Evolutionary conservation across 2,888 invertebrate species (phyloP).

Genomic region (Drosophila stalkeri): DNA sequence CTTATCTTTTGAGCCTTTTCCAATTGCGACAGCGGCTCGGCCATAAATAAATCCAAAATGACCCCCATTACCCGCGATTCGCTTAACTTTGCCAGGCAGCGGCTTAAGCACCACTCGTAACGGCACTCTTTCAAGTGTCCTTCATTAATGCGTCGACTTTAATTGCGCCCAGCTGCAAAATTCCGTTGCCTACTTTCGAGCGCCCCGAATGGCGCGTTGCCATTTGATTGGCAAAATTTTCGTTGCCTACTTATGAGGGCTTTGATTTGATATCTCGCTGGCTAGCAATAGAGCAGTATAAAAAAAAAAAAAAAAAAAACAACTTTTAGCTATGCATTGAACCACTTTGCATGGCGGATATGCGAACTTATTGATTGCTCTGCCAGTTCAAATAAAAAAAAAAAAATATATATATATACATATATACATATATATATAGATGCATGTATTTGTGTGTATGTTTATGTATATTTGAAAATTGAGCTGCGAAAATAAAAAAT

Average conservation of each 20-base stretch:
- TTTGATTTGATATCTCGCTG: conserved; percentile 40
- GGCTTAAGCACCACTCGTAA: conserved; percentile 16
- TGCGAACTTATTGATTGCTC: conserved; percentile 72
- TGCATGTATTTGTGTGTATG: background rate
- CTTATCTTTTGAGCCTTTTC: conserved; percentile 5
- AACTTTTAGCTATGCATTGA: conserved; percentile 53
- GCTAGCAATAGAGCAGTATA: background rate
- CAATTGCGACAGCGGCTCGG: background rate
- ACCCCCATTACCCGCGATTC: conserved; percentile 31
- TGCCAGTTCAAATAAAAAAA: conserved; percentile 36
- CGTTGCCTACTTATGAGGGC: conserved; percentile 21
- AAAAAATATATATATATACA: background rate
- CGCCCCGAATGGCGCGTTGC: conserved; percentile 28
- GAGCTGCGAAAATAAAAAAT: conserved; percentile 15
- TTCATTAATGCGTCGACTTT: conserved; percentile 48
- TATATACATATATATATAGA: background rate
- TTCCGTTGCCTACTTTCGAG: conserved; percentile 17
- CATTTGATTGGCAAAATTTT: conserved; percentile 11
- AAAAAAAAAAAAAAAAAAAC: background rate
- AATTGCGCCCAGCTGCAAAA: conserved; percentile 36
- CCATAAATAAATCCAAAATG: conserved; percentile 41
- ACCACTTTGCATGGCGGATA: conserved; percentile 60
- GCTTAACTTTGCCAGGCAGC: conserved; percentile 17
- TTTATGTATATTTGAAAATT: conserved; percentile 13
- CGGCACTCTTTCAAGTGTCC: conserved; percentile 24